phyloP scores from a whole-genome alignment of 2,888 invertebrate genomes.

The Ptychoptera contaminata region DNA sequence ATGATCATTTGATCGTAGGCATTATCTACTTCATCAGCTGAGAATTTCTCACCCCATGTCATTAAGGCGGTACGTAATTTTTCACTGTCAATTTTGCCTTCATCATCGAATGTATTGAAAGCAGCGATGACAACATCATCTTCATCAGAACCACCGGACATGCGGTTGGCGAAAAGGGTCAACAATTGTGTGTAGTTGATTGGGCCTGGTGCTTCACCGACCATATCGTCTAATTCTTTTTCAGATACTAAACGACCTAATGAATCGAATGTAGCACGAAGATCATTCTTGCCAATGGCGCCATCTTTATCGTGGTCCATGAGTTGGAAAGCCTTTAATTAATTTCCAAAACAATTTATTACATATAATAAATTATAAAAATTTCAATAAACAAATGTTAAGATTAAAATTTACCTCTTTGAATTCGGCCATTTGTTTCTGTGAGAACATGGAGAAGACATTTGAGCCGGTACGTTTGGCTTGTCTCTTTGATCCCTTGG shows the following conservation, averaged over 20 bases:
- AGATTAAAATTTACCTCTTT: slow-evolving; percentile 59
- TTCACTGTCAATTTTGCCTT: slow-evolving; percentile 78
- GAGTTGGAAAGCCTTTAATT: slow-evolving; percentile 69
- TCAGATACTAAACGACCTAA: slow-evolving; percentile 80
- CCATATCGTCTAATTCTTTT: slow-evolving; percentile 83
- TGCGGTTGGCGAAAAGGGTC: slow-evolving; percentile 80
- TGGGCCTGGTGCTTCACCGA: slow-evolving; percentile 74
- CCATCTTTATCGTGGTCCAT: slow-evolving; percentile 95
- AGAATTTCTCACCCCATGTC: slow-evolving; percentile 90
- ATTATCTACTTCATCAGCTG: slow-evolving; percentile 74
- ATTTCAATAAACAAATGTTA: neutral
- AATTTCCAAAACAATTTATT: too few species aligned
- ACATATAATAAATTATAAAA: slow-evolving; percentile 3
- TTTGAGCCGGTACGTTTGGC: slow-evolving; percentile 86
- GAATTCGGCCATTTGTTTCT: slow-evolving; percentile 91
- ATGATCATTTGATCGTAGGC: slow-evolving; percentile 87
- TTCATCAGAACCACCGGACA: slow-evolving; percentile 79
- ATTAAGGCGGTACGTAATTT: slow-evolving; percentile 79
- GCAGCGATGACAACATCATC: slow-evolving; percentile 84
- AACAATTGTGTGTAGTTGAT: slow-evolving; percentile 92
- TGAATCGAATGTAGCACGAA: slow-evolving; percentile 81
- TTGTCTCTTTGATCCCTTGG: slow-evolving; percentile 37
- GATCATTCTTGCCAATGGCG: slow-evolving; percentile 75
- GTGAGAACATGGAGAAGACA: slow-evolving; percentile 94
- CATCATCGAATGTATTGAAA: slow-evolving; percentile 82